Evolutionary conservation across 2,888 invertebrate genomes (phyloP), one percentile per base, ranked within the genome.

Genomic region (Protodeltote pygarga): DNA sequence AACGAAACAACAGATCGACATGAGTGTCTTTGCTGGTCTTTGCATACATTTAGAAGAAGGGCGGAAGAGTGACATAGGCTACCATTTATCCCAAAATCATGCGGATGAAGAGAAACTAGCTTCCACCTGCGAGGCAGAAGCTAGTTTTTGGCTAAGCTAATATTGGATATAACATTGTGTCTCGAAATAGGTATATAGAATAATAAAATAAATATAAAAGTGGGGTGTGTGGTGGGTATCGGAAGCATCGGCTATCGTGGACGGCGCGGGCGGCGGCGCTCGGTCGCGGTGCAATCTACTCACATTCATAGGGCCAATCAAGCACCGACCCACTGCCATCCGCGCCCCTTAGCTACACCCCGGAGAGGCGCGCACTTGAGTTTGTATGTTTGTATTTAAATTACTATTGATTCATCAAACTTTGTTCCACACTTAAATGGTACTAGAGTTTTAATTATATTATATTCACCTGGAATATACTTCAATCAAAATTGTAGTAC

Each of bases 291-390:
- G 87, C 89, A 88, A 89, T 89, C 89, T 91, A 87, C 87, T 86
- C 84, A 83, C 87, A 91, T 91, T 91, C 90, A 91, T 89, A 88
- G 84, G 81, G 86, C 87, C 91, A 92, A 92, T 92, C 91, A 92
- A 91, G 87, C 85, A 86, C 81, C 87, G 80, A 80, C 83, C 83
- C 85, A 77, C 82, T 81, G 75, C 87, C 82, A 75, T 84, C 81
- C 87, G 81, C 77, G 68, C 77, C 78, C 82, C 81, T 80, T 80
- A 77, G 82, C 79, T 78, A 83, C 82, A 77, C 82, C 70, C 69
- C 57, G 40, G 24, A 41, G 85, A 81, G 88, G 71, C 68, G 21
- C 74, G 87, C 31, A 39, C 29, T 6, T 1, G 0, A 4, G 13
- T 42, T 47, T 40, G 32, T 39, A 25, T 42, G 14, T 17, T 24